These are phyloP conservation scores for Scalopus aquaticus DNA, from an alignment of 2,113 vertebrate genomes.

Conservation along the genomic window DNA sequence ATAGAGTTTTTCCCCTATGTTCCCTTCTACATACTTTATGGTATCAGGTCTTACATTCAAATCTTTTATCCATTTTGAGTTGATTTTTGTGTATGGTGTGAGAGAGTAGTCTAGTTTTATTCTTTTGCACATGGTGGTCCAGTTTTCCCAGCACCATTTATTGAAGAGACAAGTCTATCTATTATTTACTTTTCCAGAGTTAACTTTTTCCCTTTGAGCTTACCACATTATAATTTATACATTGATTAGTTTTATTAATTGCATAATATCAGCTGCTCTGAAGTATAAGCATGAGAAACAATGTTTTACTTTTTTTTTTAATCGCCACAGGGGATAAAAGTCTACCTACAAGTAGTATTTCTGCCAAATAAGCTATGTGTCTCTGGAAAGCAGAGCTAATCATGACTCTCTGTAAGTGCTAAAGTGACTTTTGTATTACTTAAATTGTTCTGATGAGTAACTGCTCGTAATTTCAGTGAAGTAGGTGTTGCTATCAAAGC, in stretches of 20 bases:
- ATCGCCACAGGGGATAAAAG: neutral
- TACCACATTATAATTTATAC: neutral
- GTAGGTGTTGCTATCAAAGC: conserved; percentile 20
- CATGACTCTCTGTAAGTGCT: neutral
- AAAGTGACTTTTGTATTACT: neutral
- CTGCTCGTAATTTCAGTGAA: neutral
- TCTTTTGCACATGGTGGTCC: too few species aligned
- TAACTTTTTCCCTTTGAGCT: neutral
- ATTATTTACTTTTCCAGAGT: neutral
- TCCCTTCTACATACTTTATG: too few species aligned
- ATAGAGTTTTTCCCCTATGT: too few species aligned
- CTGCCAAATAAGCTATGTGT: neutral
- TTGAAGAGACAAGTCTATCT: too few species aligned
- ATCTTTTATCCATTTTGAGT: too few species aligned
- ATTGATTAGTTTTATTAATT: neutral
- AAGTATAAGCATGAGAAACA: neutral
- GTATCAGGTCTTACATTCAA: too few species aligned
- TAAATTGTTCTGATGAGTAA: neutral
- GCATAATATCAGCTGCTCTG: neutral
- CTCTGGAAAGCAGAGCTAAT: neutral
- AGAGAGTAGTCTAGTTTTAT: too few species aligned
- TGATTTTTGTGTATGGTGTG: too few species aligned
- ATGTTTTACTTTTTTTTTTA: neutral
- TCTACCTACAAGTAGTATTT: neutral
- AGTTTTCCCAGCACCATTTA: too few species aligned